Base-by-base conservation (phyloP, 2,888 invertebrate genomes). In the Alentia gelatinosa region DNA sequence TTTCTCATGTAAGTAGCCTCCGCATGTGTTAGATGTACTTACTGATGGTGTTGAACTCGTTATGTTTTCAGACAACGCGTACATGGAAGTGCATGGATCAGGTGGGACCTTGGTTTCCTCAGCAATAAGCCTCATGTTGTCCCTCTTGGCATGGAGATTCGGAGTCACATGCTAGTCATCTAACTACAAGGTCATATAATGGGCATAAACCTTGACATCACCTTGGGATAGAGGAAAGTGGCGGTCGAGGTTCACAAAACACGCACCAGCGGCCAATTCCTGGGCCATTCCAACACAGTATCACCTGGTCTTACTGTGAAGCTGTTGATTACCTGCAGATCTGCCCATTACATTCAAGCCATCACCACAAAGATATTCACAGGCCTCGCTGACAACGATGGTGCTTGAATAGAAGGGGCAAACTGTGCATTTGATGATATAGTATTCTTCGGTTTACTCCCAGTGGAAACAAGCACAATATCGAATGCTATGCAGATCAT, bases 281-380 rank as follows among this genome's bases (percentile, higher is more conserved):
- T 56, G 56, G 33, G 68, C 68, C 26, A 68, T 30, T 68, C 1
- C 4, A 30, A 26, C 12, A 26, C 30, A 30, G 68, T 68, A 68
- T 68, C 68, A 79, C 19, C 79, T 79, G 79, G 79, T 79, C 79
- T 79, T 26, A 19, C 79, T 37, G 37, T 19, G 15, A 79, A 79
- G 37, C 79, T 35, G 37, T 79, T 37, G 79, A 79, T 79, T 79
- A 79, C 79, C 79, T 79, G 79, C 79, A 79, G 79, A 39, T 37
- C 39, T 79, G 39, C 79, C 12, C 79, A 79, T n/a, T 19, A 39
- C 37, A 33, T 56, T 19, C 56, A 56, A 56, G 56, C 56, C 19
- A n/a, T 56, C 56, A 56, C 56, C 56, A 56, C 56, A 56, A 56
- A 56, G 56, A n/a, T 56, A n/a, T 56, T n/a, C 56, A 56, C 3